Evolutionary conservation across 2,113 vertebrate species (phyloP).

Genomic region (Andinoacara biseriatus): DNA sequence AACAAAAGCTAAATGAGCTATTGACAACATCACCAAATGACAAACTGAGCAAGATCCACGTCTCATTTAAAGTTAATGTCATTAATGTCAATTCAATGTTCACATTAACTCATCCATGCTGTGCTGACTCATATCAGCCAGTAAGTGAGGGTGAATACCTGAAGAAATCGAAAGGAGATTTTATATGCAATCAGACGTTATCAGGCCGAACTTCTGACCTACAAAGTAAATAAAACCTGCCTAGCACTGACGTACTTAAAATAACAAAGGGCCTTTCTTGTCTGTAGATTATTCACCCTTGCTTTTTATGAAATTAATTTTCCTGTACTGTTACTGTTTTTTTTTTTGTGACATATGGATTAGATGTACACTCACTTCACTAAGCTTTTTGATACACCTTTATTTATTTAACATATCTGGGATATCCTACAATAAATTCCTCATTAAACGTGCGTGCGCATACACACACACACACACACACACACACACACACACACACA

Average conservation of each 20-base stretch:
- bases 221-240: background rate
- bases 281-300: background rate
- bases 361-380: background rate
- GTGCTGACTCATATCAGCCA: background rate
- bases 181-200: background rate
- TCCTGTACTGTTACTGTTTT: background rate
- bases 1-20: constrained; percentile 29
- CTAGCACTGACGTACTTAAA: background rate
- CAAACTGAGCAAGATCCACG: background rate
- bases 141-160: background rate
- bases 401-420: background rate
- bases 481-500: too few species aligned
- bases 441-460: background rate
- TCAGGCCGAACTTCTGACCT: background rate
- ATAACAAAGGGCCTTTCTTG: background rate
- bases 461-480: too few species aligned
- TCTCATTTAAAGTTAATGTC: constrained; percentile 1
- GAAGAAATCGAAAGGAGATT: constrained; percentile 5
- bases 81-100: constrained; percentile 8
- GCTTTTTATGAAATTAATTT: background rate
- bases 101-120: background rate
- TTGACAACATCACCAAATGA: background rate
- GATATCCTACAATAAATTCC: background rate
- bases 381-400: background rate
- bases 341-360: background rate